Base-by-base conservation (phyloP, 2,888 invertebrate genomes). In the Dynastes tityus region DNA sequence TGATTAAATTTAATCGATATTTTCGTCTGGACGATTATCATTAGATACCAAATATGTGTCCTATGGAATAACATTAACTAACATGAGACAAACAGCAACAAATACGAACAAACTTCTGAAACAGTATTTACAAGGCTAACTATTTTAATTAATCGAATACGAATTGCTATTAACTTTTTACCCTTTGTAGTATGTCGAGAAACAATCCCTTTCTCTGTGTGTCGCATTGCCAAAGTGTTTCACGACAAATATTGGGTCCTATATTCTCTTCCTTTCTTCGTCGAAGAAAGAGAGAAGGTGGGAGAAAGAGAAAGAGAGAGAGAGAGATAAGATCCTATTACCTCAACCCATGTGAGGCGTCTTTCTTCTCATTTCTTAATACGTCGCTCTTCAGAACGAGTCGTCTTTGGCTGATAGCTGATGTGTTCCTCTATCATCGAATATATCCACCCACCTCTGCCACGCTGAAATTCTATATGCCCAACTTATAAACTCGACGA, bases 401-500 rank as follows among this genome's bases (percentile, higher is more conserved):
- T 63, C 65, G 8, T 63, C 65, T n/a, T 40, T 8, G 65, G 37
- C n/a, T 16, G 65, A 65, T 53, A 37, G 68, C 65, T 40, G 32
- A 68, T 68, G 51, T 68, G 68, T 68, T 68, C 49, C 65, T 37
- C 40, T 16, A 22, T 22, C 68, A 37, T 61, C 37, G 27, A 73
- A 73, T 61, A 6, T 22, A 37, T 27, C 22, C 27, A 58, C 58
- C 85, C 84, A 87, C 87, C 61, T n/a, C 53, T n/a, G 53, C 53
- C 53, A 16, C 68, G 68, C 68, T 68, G 68, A 49, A 87, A 88
- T 87, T 88, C 87, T 88, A 88, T 88, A 88, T 88, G 87, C 87
- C 86, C 86, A 87, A 88, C 87, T 88, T 87, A 87, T 87, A 87
- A 88, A 88, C 85, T 86, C 85, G 84, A 73, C n/a, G 53, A 79